phyloP scores from a whole-genome alignment of 1,140 invertebrate species.

The Nautilus pompilius region DNA sequence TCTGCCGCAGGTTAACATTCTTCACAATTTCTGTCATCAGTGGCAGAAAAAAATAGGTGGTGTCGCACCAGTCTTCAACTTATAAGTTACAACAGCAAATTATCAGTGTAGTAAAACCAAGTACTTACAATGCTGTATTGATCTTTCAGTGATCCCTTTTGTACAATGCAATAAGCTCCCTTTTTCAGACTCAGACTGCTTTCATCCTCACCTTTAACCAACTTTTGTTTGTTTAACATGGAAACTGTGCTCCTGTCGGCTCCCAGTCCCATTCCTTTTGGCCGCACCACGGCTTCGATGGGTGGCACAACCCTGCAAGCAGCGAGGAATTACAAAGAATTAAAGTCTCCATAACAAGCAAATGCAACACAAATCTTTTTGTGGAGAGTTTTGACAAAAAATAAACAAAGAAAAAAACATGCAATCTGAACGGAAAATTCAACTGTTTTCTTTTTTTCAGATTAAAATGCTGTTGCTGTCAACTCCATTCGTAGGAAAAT shows the following conservation, averaged over 20 bases:
- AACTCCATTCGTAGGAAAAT: no score
- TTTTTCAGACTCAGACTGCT: constrained; percentile 33
- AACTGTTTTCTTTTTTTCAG: no score
- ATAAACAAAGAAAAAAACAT: no score
- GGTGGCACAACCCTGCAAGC: constrained; percentile 58
- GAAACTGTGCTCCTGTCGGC: constrained; percentile 60
- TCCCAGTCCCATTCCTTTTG: constrained; percentile 88
- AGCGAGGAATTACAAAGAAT: not conserved
- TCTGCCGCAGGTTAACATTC: no score
- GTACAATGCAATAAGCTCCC: constrained; percentile 42
- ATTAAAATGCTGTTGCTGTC: no score
- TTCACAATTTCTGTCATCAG: no score
- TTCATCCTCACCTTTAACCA: constrained; percentile 21
- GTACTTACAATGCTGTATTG: constrained; percentile 71
- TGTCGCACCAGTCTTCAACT: no score
- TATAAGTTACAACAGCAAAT: not conserved
- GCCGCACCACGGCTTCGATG: constrained; percentile 66
- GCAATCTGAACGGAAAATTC: no score
- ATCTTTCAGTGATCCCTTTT: constrained; percentile 63
- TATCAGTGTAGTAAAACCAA: not conserved
- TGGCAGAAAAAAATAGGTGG: no score
- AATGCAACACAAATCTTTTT: no score
- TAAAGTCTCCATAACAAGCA: no score
- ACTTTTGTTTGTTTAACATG: constrained; percentile 20
- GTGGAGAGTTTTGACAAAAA: no score